phyloP scores from a whole-genome alignment of 2,888 invertebrate species.

The Neocrepidodera transversa region DNA sequence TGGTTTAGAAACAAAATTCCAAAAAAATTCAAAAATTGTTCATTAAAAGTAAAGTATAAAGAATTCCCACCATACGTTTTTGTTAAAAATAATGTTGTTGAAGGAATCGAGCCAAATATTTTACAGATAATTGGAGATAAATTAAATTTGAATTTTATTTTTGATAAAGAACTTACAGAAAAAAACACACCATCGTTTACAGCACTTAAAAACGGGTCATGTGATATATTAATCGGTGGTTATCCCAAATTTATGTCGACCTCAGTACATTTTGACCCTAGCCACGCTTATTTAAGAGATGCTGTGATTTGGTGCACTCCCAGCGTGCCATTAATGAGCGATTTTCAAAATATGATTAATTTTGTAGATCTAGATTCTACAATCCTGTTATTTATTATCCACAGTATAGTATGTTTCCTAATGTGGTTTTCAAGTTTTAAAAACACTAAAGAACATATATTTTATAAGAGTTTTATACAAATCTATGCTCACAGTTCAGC shows the following conservation, averaged over 20 bases:
- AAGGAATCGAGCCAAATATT: constrained; percentile 19
- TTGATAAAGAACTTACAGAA: not conserved
- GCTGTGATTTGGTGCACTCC: constrained; percentile 31
- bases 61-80: constrained; percentile 20
- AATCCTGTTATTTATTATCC: not conserved
- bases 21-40: constrained; percentile 24
- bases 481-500: constrained; percentile 5
- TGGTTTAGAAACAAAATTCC: constrained; percentile 26
- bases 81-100: not conserved
- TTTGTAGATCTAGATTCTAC: constrained; percentile 8
- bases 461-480: constrained; percentile 21
- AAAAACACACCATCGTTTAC: constrained; percentile 3
- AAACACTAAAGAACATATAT: constrained; percentile 1
- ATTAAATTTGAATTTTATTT: constrained; percentile 8
- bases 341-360: constrained; percentile 21
- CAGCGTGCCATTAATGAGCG: constrained; percentile 3
- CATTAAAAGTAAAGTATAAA: constrained; percentile 16
- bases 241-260: constrained; percentile 8
- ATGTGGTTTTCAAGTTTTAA: constrained; percentile 24
- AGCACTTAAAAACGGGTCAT: constrained; percentile 13
- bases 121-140: constrained; percentile 11
- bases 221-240: constrained; percentile 33
- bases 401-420: not conserved
- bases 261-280: constrained; percentile 8
- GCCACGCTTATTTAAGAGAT: constrained; percentile 22